Base-by-base conservation (phyloP, 2,797 vertebrate genomes). In the Emys orbicularis region DNA sequence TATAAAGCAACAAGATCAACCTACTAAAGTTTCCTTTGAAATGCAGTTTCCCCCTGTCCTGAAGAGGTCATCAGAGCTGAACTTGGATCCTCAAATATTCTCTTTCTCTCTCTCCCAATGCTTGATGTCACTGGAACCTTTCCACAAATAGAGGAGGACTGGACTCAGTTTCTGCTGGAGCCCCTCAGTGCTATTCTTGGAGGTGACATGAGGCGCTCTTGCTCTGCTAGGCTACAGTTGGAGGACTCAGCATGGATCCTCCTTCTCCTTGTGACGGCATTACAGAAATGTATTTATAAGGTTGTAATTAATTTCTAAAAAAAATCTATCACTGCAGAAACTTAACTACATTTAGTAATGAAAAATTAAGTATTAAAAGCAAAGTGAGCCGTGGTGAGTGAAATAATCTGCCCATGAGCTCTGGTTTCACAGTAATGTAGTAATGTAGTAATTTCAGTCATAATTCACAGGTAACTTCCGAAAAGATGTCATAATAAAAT, bases 401-500 rank as follows among this genome's bases (percentile, higher is more conserved):
- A 90, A 79, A 53, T 59, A 27, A 84, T 92, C 89, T 92, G 47
- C 54, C 57, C 21, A 18, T 50, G 37, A 88, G 54, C 72, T 86
- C 59, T 27, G 57, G 90, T 86, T 95, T 65, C 74, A 59, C 8
- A 88, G 54, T 54, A 81, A 82, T 34, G 29, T 49, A 92, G 76
- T 34, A 86, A 72, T 95, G n/a, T n/a, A n/a, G n/a, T n/a, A n/a
- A n/a, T 90, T 92, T 94, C 59, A 82, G 83, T 91, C 8, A 1
- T 87, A 79, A 87, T 96, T 95, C 87, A 94, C 89, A 80, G 0
- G 1, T 79, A 91, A 76, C 79, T 96, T 96, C 81, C 87, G 49
- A 94, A 95, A 72, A 91, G 44, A 84, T 76, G 21, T 87, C 94
- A n/a, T 1, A 90, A 84, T 83, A 93, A 92, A 95, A 89, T 92